A percentile compares a stretch with the other conserved stretches of the same genome.
Conservation (phyloP, 2,113 vertebrate genomes). For the Potamarius usumacintae region DNA sequence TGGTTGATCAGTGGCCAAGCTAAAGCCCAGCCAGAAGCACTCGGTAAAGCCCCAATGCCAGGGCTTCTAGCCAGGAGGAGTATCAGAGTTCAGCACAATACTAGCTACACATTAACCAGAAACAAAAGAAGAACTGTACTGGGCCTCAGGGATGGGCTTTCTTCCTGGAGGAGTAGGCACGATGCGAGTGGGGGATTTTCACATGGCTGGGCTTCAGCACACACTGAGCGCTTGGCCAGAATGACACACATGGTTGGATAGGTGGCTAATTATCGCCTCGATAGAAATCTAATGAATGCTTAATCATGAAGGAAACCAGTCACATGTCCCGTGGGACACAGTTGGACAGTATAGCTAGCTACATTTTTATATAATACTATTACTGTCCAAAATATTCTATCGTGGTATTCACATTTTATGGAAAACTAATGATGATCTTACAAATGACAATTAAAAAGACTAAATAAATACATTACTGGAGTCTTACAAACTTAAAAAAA, state of each 20-base stretch:
- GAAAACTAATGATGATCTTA: neutral
- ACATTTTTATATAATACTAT: neutral
- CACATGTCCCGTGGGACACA: neutral
- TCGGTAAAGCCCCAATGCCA: conserved; percentile 32
- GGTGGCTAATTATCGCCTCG: neutral
- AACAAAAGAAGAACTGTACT: conserved; percentile 45
- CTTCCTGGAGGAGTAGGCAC: conserved; percentile 44
- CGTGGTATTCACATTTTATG: neutral
- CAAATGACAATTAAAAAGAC: neutral
- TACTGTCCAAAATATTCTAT: neutral
- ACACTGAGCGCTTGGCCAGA: conserved; percentile 11
- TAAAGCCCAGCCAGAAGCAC: conserved; percentile 36
- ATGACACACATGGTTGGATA: neutral
- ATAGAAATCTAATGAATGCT: neutral
- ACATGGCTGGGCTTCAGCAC: conserved; percentile 14
- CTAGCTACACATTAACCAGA: conserved; percentile 61
- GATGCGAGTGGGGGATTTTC: conserved; percentile 36
- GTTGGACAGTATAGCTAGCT: neutral
- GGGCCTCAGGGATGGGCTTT: conserved; percentile 33
- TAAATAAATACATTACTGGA: neutral
- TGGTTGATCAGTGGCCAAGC: conserved; percentile 57
- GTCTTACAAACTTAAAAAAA: neutral
- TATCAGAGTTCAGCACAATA: conserved; percentile 50
- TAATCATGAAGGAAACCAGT: neutral
- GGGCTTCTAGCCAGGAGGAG: conserved; percentile 37